Base-by-base conservation (phyloP, 2,113 vertebrate species). In the Illadopsis cleaveri region DNA sequence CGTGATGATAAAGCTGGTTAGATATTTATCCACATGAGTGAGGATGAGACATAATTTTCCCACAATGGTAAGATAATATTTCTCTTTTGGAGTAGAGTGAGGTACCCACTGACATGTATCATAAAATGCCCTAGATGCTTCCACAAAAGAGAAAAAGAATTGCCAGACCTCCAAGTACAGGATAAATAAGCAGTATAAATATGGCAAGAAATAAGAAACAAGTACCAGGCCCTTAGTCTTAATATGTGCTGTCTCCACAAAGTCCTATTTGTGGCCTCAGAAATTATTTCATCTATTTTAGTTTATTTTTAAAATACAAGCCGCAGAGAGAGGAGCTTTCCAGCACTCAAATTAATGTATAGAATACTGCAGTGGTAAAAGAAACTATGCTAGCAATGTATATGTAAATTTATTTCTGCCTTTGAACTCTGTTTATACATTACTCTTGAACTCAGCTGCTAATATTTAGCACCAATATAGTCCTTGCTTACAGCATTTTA, bases 371-470 rank as follows among this genome's bases (percentile, higher is more conserved):
- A 79, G 54, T 80, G 71, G 80, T 95, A 82, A 94, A 96, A 95
- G 90, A 94, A 97, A 93, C 64, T 94, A 85, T 76, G 87, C 48
- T 89, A 56, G 62, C 40, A 96, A 92, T 90, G 90, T 27, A 20
- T 90, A 90, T 93, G 93, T 82, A 89, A 83, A 86, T 92, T 87
- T 86, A 84, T 96, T 97, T 97, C 86, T 93, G 70, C 40, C 91
- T 97, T 95, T 97, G 96, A 97, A 97, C 94, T 96, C 72, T 94
- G 82, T 65, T 95, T 97, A 78, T 40, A 87, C 78, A 89, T 92
- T 91, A 90, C 78, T 56, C 28, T 95, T 93, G 96, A 94, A 88
- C 75, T 95, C 80, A 92, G 89, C 47, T 95, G 78, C 71, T 84
- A 95, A 70, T 66, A 78, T 80, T 92, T 93, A 96, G 77, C 61